Evolutionary conservation across 2,797 vertebrate species (phyloP), one percentile per base, ranked within the genome.

Genomic region (Danio tinwini): DNA sequence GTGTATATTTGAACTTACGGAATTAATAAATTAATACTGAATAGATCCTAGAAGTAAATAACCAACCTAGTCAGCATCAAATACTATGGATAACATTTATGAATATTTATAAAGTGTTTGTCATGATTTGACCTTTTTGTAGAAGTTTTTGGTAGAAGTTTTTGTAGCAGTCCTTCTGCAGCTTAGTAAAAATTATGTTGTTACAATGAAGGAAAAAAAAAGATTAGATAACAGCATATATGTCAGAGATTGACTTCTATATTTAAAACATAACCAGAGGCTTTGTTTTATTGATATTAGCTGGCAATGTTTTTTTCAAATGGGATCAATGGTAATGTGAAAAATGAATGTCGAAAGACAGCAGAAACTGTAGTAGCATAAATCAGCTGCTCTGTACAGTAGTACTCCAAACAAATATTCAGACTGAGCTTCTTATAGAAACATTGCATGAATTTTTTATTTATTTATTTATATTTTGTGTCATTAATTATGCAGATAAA

Each of bases 401-500:
- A 69, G 10, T 5, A 47, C 49, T 21, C 21, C 21, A 47, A 39
- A 56, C n/a, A 29, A 9, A 17, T 16, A 40, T 39, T 40, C 11
- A 59, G 21, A 67, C 52, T 14, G 5, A 42, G 44, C 42, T 69
- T 52, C 42, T 17, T 67, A 16, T 47, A 47, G 40, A 67, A 67
- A 19, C 19, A 8, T 58, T 47, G 19, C 9, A 39, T 68, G 59
- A 21, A 29, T 44, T 29, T 69, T 55, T 58, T 37, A 29, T n/a
- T n/a, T 29, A n/a, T 29, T 29, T 29, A 29, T 68, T 21, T 11
- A 12, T 0, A 69, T 42, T 59, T 52, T 40, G 37, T 42, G 44
- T 78, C 65, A 78, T 69, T 70, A 61, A 77, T 70, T 50, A 59
- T 70, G n/a, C 64, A 19, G 64, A 78, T 69, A 78, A 61, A 69